Evolutionary conservation across 2,797 vertebrate species (phyloP), one percentile per base, ranked within the genome.

Genomic region (Arctocebus calabarensis): DNA sequence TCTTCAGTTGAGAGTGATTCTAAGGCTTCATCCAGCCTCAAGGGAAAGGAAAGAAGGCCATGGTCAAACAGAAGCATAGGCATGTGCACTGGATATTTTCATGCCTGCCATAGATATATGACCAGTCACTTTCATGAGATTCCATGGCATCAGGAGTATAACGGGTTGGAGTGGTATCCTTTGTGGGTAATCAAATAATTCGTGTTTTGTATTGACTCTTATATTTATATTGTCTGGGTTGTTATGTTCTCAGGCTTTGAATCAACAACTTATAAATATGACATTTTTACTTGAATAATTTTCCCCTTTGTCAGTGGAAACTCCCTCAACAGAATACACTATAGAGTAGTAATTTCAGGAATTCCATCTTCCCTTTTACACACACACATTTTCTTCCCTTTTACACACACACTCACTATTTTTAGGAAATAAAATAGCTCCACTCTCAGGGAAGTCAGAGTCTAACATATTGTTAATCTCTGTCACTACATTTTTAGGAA

Each of bases 401-500:
- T 6, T 7, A 59, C 16, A 40, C 7, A 16, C 23, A 73, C 11
- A 82, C 1, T 3, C 3, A 29, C 27, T 48, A 48, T 48, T 48
- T 48, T 48, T 40, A 40, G 40, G 40, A 40, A 40, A 40, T 40
- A 40, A 40, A 40, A 40, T 55, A 10, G 3, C 22, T 91, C 17
- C 7, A 77, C 3, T 82, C 8, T 0, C n/a, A 84, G 20, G n/a
- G 22, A 94, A 52, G 19, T 79, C 27, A 57, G 19, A 86, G 61
- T 92, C 48, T 79, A 84, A 91, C 45, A 86, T 43, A 55, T 27
- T 25, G 5, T 34, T 96, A 62, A 92, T 57, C 25, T 7, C 45
- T 57, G 5, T 73, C 62, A 62, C 20, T 96, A 45, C 89, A 43
- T 82, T 94, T 96, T 92, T 64, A 97, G 96, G 90, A 83, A 83